These are phyloP conservation scores for Dasysyrphus tricinctus DNA, from an alignment of 2,888 invertebrate genomes.

Conservation along the genomic window DNA sequence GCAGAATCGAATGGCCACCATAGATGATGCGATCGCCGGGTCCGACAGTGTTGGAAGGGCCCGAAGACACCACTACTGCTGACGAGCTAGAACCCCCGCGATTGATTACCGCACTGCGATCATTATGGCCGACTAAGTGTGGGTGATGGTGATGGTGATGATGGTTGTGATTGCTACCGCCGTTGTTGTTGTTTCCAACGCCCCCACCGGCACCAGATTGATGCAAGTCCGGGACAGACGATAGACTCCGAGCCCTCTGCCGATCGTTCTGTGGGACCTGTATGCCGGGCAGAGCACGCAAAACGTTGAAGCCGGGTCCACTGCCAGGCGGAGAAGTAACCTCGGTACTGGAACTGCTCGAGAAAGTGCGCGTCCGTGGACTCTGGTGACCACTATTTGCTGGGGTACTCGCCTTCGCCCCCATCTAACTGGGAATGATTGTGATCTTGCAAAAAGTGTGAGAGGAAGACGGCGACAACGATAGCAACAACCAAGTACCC, in stretches of 20 bases:
- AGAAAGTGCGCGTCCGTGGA: conserved; percentile 90
- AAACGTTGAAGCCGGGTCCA: conserved; percentile 87
- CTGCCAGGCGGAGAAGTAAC: conserved; percentile 84
- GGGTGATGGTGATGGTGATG: conserved; percentile 85
- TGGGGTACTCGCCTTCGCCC: conserved; percentile 93
- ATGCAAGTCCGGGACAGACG: conserved; percentile 91
- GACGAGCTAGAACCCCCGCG: conserved; percentile 68
- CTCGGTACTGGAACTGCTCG: conserved; percentile 88
- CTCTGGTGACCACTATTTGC: conserved; percentile 87
- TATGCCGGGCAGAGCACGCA: conserved; percentile 89
- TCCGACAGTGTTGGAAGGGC: conserved; percentile 43
- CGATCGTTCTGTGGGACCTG: conserved; percentile 88
- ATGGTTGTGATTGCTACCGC: conserved; percentile 79
- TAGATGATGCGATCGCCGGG: conserved; percentile 65
- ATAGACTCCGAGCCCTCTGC: conserved; percentile 92
- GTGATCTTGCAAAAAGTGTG: background rate
- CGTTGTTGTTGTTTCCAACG: conserved; percentile 70
- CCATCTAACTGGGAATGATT: conserved; percentile 85
- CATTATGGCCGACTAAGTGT: conserved; percentile 77
- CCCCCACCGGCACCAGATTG: conserved; percentile 61
- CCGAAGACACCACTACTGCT: conserved; percentile 53
- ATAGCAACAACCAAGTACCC: background rate
- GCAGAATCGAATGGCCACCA: conserved; percentile 87
- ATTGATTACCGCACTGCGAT: conserved; percentile 69
- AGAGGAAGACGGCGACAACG: background rate